Evolutionary conservation across 2,888 invertebrate genomes (phyloP), one percentile per base, ranked within the genome.

Genomic region (Rhagium mordax): DNA sequence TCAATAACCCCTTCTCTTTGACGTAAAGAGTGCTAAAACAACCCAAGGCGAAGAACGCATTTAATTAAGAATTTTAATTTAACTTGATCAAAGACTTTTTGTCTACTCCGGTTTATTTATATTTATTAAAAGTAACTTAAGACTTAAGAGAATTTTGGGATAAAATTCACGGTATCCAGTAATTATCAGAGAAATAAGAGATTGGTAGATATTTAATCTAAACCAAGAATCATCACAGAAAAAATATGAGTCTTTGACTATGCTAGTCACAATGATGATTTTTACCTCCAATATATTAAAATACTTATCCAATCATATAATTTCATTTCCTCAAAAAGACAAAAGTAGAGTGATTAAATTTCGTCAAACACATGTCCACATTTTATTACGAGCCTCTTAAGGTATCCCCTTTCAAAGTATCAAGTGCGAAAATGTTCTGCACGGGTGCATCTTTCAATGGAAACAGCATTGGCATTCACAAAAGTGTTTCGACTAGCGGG

Each of bases 361-460:
- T 13, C 33, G 2, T 16, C 15, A 15, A 16, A 51, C 16, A 49
- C 64, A n/a, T 20, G n/a, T 48, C 49, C 47, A 48, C 21, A 61
- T 61, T 61, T 48, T 8, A 64, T 49, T 64, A 16, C 13, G 8
- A 64, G 51, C 27, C 48, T 21, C 49, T 20, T 65, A 53, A 53
- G 53, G 41, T 65, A 65, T 65, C 51, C 53, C 24, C 15, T 65
- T 65, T 65, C 65, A 33, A 49, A 49, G 65, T 65, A 65, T 65
- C 65, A 41, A 65, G 65, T 65, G 65, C 8, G 66, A 51, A 70
- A 48, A 67, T 64, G 76, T 81, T 81, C 78, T 80, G 84, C 84
- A 84, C 84, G 84, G 79, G 66, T 83, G 81, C 81, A 81, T 77
- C 79, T 80, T 80, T 84, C 81, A 79, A 81, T 80, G 81, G 80